A percentile compares a stretch with the other conserved stretches of the same genome.
These are phyloP conservation scores for Magallana ariakensis DNA, from an alignment of 1,140 invertebrate genomes.

Conservation along the genomic window DNA sequence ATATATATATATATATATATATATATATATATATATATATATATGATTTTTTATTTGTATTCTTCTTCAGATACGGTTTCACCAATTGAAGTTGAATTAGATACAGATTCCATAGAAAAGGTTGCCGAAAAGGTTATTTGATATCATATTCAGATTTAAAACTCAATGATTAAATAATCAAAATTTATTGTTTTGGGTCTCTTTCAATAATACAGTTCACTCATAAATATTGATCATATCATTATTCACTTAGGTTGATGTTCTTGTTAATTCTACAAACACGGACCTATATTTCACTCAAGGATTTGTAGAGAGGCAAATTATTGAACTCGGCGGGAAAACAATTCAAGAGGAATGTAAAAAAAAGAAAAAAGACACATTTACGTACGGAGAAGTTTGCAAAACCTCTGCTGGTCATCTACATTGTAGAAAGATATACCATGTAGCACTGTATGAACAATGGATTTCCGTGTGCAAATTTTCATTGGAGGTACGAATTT, in stretches of 20 bases:
- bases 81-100: background rate
- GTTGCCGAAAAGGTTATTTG: background rate
- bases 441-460: background rate
- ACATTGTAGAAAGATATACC: constrained; percentile 8
- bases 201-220: too few relatives aligned
- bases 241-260: background rate
- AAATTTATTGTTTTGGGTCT: too few relatives aligned
- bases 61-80: background rate
- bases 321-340: background rate
- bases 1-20: too few relatives aligned
- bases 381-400: background rate
- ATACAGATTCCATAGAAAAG: background rate
- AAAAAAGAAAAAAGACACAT: background rate
- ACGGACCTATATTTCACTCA: background rate
- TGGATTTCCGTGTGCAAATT: constrained; percentile 2
- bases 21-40: too few relatives aligned
- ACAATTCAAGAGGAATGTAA: constrained; percentile 7
- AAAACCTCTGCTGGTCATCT: background rate
- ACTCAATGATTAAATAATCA: too few relatives aligned
- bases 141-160: too few relatives aligned
- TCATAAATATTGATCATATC: too few relatives aligned
- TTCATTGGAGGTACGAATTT: background rate
- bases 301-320: background rate
- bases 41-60: too few relatives aligned
- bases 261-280: constrained; percentile 2